phyloP scores from a whole-genome alignment of 2,888 invertebrate genomes.

The Cantharis rufa region DNA sequence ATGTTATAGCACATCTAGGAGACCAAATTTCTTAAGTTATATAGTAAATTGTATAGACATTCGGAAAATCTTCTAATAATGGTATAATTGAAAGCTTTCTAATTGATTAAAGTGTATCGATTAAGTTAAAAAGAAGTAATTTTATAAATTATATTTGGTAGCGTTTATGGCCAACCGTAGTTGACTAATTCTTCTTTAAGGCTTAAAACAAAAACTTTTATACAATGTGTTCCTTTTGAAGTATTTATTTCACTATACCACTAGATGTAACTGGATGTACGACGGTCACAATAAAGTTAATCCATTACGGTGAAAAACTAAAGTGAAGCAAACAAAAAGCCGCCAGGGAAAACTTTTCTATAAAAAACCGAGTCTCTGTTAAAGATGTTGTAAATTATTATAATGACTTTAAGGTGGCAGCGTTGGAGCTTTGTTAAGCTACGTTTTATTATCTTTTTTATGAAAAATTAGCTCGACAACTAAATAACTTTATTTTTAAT shows the following conservation, averaged over 20 bases:
- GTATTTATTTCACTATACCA: conserved; percentile 37
- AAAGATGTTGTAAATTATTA: conserved; percentile 42
- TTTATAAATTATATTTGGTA: conserved; percentile 6
- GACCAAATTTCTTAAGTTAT: too few relatives aligned
- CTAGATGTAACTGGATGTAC: conserved; percentile 32
- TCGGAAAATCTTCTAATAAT: not conserved
- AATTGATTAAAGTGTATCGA: conserved; percentile 25
- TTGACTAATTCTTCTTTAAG: conserved; percentile 34
- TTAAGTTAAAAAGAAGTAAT: conserved; percentile 13
- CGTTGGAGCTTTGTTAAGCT: conserved; percentile 25
- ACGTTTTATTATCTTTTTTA: conserved; percentile 15
- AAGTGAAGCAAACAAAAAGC: conserved; percentile 43
- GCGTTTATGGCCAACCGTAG: conserved; percentile 29
- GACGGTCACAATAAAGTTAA: conserved; percentile 44
- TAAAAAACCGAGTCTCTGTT: conserved; percentile 36
- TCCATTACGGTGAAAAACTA: conserved; percentile 47
- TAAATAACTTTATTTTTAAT: not conserved
- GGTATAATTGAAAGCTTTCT: conserved; percentile 5
- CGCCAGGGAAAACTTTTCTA: conserved; percentile 38
- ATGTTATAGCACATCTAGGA: too few relatives aligned
- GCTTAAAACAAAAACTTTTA: conserved; percentile 33
- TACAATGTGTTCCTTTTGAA: conserved; percentile 30
- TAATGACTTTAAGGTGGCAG: conserved; percentile 40
- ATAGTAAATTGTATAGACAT: not conserved
- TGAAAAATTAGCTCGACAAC: conserved; percentile 12